These are phyloP conservation scores for Hydraecia micacea DNA, from an alignment of 2,888 invertebrate species.

Conservation along the genomic window DNA sequence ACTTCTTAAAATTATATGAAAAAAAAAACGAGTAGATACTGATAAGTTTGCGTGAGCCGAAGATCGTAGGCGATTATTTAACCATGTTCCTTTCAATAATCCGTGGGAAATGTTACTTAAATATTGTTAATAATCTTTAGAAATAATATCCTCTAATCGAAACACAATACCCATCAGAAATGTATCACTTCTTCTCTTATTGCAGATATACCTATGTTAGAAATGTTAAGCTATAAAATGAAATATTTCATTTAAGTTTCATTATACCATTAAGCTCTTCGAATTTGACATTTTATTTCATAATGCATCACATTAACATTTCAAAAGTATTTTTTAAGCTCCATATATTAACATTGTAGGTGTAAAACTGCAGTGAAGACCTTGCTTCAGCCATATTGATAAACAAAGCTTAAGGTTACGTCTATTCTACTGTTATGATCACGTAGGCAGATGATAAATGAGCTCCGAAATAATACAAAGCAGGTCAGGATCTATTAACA, in stretches of 20 bases:
- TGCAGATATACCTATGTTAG: too few relatives aligned
- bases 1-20: neutral
- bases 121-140: neutral
- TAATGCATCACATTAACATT: conserved; percentile 25
- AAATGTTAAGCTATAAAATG: neutral
- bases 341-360: conserved; percentile 37
- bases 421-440: conserved; percentile 27
- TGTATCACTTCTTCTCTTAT: too few relatives aligned
- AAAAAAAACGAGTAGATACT: neutral
- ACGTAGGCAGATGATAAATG: conserved; percentile 51
- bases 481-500: conserved; percentile 7
- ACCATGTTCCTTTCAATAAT: neutral
- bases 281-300: neutral
- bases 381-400: conserved; percentile 53
- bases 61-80: neutral
- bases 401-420: conserved; percentile 55
- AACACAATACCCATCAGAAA: too few relatives aligned
- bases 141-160: neutral
- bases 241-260: neutral
- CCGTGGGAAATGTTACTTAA: neutral
- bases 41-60: too few relatives aligned
- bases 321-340: conserved; percentile 29
- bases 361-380: conserved; percentile 51
- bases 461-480: conserved; percentile 34
- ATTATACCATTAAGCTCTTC: neutral